These are phyloP conservation scores for Rhodophaea formosa DNA, from an alignment of 2,888 invertebrate species.

Conservation along the genomic window DNA sequence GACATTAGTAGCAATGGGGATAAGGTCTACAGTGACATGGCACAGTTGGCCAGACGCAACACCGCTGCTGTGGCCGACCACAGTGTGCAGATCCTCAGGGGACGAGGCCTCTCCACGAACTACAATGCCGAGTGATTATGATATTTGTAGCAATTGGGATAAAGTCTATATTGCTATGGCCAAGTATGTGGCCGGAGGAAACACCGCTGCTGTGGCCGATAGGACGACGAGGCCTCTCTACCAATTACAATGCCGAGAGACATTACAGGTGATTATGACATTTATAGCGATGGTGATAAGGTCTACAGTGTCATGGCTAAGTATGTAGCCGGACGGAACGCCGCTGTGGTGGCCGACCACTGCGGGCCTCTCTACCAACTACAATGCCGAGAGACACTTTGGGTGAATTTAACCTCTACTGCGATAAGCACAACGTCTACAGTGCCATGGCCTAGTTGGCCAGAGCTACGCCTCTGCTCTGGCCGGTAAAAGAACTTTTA, in stretches of 20 bases:
- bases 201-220: slow-evolving; percentile 76
- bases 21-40: slow-evolving; percentile 85
- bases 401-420: slow-evolving; percentile 48
- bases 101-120: slow-evolving; percentile 85
- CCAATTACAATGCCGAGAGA: slow-evolving; percentile 86
- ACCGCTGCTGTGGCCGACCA: slow-evolving; percentile 86
- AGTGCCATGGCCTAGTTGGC: slow-evolving; percentile 87
- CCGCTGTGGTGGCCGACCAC: slow-evolving; percentile 85
- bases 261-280: slow-evolving; percentile 78
- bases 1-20: neutral
- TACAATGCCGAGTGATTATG: slow-evolving; percentile 83
- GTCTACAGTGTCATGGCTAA: slow-evolving; percentile 89
- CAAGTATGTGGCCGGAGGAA: slow-evolving; percentile 64
- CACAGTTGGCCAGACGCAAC: slow-evolving; percentile 86
- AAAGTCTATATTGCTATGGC: slow-evolving; percentile 85
- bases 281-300: neutral
- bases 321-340: slow-evolving; percentile 85
- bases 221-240: slow-evolving; percentile 83
- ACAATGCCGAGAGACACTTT: slow-evolving; percentile 88
- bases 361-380: slow-evolving; percentile 85
- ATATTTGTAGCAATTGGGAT: neutral
- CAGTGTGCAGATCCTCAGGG: slow-evolving; percentile 88
- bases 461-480: slow-evolving; percentile 43
- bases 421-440: slow-evolving; percentile 52
- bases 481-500: too few relatives aligned